Percentiles rank a stretch among this genome's conserved stretches.
Conservation (phyloP, 2,888 invertebrate species). For the Clistopyga incitator region DNA sequence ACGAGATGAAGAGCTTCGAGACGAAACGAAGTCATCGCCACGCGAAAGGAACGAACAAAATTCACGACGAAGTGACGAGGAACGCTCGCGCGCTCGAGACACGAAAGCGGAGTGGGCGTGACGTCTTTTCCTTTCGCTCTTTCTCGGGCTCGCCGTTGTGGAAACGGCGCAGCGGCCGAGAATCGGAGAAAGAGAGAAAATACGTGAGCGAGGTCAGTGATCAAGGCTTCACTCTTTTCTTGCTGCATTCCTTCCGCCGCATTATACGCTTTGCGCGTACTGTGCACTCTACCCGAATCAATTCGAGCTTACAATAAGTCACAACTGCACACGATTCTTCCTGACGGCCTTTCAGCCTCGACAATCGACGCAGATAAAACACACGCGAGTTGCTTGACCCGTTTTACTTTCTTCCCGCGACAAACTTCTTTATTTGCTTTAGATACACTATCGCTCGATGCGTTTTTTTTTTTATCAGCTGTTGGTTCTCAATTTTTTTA, state of each 20-base stretch:
- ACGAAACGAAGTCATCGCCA: conserved; percentile 44
- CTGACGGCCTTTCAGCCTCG: conserved; percentile 36
- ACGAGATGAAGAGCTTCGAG: conserved; percentile 49
- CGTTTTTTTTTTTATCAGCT: conserved; percentile 3
- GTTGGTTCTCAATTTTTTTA: conserved; percentile 8
- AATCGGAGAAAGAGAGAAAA: conserved; percentile 63
- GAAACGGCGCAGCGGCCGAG: conserved; percentile 41
- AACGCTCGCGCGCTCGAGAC: conserved; percentile 42
- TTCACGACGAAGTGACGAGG: conserved; percentile 58
- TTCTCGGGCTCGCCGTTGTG: conserved; percentile 37
- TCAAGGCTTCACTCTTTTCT: conserved; percentile 71
- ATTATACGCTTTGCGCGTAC: conserved; percentile 54
- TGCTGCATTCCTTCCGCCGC: conserved; percentile 64
- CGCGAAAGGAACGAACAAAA: conserved; percentile 58
- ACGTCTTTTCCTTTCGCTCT: conserved; percentile 65
- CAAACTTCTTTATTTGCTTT: conserved; percentile 10
- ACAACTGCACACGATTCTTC: conserved; percentile 43
- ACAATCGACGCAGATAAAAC: conserved; percentile 13
- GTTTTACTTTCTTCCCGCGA: conserved; percentile 19
- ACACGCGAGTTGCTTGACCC: conserved; percentile 6
- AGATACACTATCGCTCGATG: conserved; percentile 16
- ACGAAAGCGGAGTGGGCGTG: conserved; percentile 58
- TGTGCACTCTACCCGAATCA: conserved; percentile 52
- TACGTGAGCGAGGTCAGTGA: conserved; percentile 80
- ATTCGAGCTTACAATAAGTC: conserved; percentile 43